Conservation (phyloP, 2,113 vertebrate species). For the Oncorhynchus gorbuscha region DNA sequence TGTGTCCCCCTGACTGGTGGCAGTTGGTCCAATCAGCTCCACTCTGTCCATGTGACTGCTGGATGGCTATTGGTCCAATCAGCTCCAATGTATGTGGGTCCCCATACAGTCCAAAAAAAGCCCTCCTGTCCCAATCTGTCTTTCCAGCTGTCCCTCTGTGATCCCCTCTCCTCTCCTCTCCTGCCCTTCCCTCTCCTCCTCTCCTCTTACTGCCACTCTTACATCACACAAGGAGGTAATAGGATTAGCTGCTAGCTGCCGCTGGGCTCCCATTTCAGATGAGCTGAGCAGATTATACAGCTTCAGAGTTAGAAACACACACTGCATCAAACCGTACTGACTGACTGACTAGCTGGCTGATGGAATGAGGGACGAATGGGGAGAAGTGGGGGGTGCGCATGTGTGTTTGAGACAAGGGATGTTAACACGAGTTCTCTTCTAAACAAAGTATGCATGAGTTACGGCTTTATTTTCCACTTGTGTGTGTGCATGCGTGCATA, state of each 20-base stretch:
- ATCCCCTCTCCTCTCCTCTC: not conserved
- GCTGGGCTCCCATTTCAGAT: constrained; percentile 44
- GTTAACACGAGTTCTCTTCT: no score
- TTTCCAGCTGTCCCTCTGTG: not conserved
- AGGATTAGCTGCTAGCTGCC: constrained; percentile 46
- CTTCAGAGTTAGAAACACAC: constrained; percentile 25
- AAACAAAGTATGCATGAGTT: no score
- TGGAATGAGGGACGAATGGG: not conserved
- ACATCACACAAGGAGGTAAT: constrained; percentile 40
- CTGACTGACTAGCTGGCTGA: not conserved
- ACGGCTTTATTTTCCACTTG: no score
- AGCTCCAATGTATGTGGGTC: no score
- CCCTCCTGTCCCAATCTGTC: not conserved
- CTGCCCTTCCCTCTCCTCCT: not conserved
- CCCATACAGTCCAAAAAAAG: no score
- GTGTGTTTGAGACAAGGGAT: no score
- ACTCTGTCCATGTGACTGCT: no score
- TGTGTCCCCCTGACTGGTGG: no score
- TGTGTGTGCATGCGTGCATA: no score
- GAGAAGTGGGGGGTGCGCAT: no score
- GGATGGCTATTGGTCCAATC: no score
- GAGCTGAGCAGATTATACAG: constrained; percentile 50
- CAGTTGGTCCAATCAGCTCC: no score
- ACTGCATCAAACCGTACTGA: not conserved
- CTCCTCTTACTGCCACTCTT: not conserved